Base-by-base conservation (phyloP, 2,888 invertebrate genomes). In the Trilocha varians region DNA sequence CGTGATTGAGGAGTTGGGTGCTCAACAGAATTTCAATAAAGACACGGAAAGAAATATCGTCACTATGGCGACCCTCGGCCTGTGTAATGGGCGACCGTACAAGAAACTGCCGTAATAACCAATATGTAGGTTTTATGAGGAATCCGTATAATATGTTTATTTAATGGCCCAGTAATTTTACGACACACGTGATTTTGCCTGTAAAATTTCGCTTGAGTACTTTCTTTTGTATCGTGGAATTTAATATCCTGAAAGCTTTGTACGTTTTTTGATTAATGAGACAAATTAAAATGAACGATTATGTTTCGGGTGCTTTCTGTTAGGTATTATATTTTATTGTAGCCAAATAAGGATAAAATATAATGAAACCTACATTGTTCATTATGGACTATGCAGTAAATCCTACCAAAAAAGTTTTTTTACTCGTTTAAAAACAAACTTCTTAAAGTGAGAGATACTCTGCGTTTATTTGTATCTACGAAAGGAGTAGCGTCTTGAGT, bases 1-100 rank as follows among this genome's bases (percentile, higher is more conserved):
- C 44, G 58, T 62, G 70, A 72, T 71, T 64, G 64, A 66, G 25
- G 71, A 72, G 59, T 70, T 67, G 60, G 62, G 59, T 61, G 54
- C 59, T 62, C 59, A 62, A 52, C 61, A 74, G 80, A 83, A 80
- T 83, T 80, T 83, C 79, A 83, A 83, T 83, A 78, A 75, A 75
- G 76, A 64, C 62, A 52, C 59, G 51, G 53, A 54, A 70, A 76
- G 70, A 82, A 70, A 78, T 78, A 76, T 78, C 55, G 66, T 47
- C 55, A 57, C 53, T 53, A 55, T 62, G 62, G 62, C 52, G 55
- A 55, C 50, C 62, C 57, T 32, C 38, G 42, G 49, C 53, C 59
- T 57, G 45, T 51, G 57, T 70, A 73, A 78, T 72, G 65, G 65
- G 48, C 52, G 46, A 41, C 49, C 51, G 47, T 57, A 60, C 61